Base-by-base conservation (phyloP, 2,888 invertebrate genomes). In the Caenorhabditis parvicauda region DNA sequence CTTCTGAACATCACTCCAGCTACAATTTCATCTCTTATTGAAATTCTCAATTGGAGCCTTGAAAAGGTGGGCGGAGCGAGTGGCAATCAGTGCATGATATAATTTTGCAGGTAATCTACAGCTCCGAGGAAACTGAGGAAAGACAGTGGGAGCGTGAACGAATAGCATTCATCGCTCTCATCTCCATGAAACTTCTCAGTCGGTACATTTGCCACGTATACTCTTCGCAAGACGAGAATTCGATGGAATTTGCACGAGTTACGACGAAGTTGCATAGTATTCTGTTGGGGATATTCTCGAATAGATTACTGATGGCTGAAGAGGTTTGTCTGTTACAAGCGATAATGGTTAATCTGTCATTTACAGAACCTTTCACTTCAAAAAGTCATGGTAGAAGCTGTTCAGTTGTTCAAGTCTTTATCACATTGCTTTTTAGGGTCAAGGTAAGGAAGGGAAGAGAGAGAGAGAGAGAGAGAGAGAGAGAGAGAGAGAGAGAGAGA, bases 401-500 rank as follows among this genome's bases (percentile, higher is more conserved):
- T 93, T 72, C 87, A 88, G 52, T 92, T 93, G 1, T 91, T 92
- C 80, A 89, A 91, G 1, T 86, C 89, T 2, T 92, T 94, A 80
- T 95, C 92, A 80, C 92, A 94, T 82, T 92, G 92, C 0, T 95
- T 96, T 84, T 94, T 92, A 83, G 94, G 95, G 0, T 93, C 92
- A 0, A 42, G 54, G n/a, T 43, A 46, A n/a, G n/a, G n/a, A n/a
- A n/a, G n/a, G n/a, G n/a, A n/a, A n/a, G n/a, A n/a, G n/a, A n/a
- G n/a, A n/a, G n/a, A n/a, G n/a, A n/a, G n/a, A n/a, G n/a, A n/a
- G n/a, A n/a, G n/a, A n/a, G n/a, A n/a, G n/a, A n/a, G n/a, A n/a
- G n/a, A n/a, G n/a, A n/a, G n/a, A n/a, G n/a, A n/a, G n/a, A n/a
- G n/a, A n/a, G n/a, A n/a, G n/a, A n/a, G n/a, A n/a, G n/a, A n/a